Conservation (phyloP, 2,113 vertebrate species). For the Dasyornis broadbenti region DNA sequence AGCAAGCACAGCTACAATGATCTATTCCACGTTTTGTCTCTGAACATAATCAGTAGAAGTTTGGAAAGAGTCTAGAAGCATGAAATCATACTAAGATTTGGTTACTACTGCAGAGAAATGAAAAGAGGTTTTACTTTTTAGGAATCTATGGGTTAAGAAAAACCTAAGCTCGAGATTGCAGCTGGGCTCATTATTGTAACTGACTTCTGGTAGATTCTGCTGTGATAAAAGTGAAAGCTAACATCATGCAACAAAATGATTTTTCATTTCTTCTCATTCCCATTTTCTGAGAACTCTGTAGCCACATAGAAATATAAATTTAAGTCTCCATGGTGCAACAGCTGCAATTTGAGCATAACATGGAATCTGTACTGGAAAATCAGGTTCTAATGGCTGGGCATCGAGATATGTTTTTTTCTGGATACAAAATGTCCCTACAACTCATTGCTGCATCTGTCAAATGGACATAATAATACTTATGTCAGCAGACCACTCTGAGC, state of each 20-base stretch:
- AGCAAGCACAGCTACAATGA: neutral
- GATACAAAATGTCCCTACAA: neutral
- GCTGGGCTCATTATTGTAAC: neutral
- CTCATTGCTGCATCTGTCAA: neutral
- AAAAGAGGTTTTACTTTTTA: neutral
- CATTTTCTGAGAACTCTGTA: neutral
- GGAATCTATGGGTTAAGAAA: neutral
- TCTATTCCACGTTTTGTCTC: neutral
- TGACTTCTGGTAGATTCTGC: neutral
- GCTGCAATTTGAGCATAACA: neutral
- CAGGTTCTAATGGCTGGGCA: neutral
- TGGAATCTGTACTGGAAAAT: neutral
- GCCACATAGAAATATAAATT: no score
- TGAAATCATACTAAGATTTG: neutral
- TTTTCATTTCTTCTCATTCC: neutral
- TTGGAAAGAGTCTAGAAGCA: neutral
- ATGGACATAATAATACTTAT: neutral
- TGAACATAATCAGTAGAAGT: neutral
- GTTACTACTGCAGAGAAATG: neutral
- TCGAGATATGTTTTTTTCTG: neutral
- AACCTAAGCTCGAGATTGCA: neutral
- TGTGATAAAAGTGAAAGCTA: neutral
- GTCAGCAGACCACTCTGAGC: neutral
- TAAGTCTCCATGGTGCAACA: neutral
- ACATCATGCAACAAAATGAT: neutral